phyloP scores from a whole-genome alignment of 2,888 invertebrate species.

The Hirtodrosophila duncani region DNA sequence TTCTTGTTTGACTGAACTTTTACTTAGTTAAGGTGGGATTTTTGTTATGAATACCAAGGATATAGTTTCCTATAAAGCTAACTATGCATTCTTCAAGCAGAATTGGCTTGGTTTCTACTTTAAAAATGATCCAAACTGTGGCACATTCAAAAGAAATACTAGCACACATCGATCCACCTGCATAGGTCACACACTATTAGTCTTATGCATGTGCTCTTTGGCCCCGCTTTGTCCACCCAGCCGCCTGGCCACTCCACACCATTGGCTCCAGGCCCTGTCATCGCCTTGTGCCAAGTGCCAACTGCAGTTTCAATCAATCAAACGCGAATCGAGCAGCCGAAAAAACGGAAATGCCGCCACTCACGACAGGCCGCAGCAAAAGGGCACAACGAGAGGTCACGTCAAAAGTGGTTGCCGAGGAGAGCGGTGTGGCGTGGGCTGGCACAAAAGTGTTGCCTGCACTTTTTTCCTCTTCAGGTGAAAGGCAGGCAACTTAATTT shows the following conservation, averaged over 20 bases:
- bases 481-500: constrained; percentile 49
- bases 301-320: constrained; percentile 75
- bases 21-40: no score
- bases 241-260: no score
- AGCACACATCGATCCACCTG: no score
- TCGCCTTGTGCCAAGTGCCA: constrained; percentile 41
- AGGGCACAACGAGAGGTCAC: constrained; percentile 21
- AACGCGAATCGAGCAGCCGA: constrained; percentile 32
- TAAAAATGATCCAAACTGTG: no score
- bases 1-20: no score
- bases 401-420: constrained; percentile 33
- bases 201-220: constrained; percentile 29
- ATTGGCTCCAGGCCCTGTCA: constrained; percentile 21
- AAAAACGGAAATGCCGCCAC: constrained; percentile 46
- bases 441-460: constrained; percentile 16
- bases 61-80: no score
- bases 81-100: no score
- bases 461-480: constrained; percentile 20
- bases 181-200: constrained; percentile 25
- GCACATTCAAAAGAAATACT: no score
- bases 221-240: background rate
- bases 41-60: no score
- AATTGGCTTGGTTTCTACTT: no score
- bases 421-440: constrained; percentile 26
- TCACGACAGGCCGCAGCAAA: constrained; percentile 28